Conservation (phyloP, 2,113 vertebrate genomes). For the Struthidea cinerea region DNA sequence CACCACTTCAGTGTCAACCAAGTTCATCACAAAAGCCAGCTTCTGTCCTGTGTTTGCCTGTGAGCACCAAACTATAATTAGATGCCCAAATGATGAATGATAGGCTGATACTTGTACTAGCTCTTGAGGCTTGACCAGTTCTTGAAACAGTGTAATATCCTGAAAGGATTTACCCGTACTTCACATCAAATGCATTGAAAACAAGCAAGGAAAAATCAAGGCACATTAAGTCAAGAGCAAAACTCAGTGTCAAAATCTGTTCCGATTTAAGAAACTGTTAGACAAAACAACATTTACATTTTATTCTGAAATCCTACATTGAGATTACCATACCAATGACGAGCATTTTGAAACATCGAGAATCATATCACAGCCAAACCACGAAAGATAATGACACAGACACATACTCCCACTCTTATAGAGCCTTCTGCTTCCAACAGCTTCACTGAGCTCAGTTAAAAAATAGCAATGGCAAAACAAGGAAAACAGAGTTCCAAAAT, state of each 20-base stretch:
- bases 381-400: background rate
- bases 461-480: background rate
- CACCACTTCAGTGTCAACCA: background rate
- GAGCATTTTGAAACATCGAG: background rate
- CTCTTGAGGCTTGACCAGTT: background rate
- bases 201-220: background rate
- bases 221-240: background rate
- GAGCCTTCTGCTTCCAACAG: background rate
- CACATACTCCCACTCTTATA: background rate
- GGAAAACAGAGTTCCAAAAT: background rate
- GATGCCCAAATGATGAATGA: background rate
- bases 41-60: background rate
- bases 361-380: background rate
- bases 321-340: background rate
- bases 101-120: background rate
- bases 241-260: background rate
- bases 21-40: background rate
- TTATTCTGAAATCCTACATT: background rate
- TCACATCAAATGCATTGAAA: background rate
- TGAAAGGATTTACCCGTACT: background rate
- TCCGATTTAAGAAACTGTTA: background rate
- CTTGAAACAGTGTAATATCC: background rate
- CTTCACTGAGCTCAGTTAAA: background rate
- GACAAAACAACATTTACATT: background rate
- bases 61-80: background rate